Conservation (phyloP, 2,888 invertebrate genomes). For the Salpingus planirostris region DNA sequence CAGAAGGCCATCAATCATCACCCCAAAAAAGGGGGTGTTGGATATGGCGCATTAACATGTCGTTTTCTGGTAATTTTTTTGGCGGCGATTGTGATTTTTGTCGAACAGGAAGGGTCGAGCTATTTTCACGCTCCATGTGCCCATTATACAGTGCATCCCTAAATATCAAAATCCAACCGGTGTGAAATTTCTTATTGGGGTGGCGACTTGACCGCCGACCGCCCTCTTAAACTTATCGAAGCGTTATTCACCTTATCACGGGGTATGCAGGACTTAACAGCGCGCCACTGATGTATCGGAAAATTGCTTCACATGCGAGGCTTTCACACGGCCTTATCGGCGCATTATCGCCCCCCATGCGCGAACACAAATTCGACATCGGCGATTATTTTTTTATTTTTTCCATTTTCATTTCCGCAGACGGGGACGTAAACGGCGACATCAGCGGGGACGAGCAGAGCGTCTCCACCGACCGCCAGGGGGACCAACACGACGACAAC, state of each 20-base stretch:
- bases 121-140: slow-evolving; percentile 34
- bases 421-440: slow-evolving; percentile 53
- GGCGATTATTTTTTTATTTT: too few relatives aligned
- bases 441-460: slow-evolving; percentile 55
- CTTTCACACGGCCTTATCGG: too few relatives aligned
- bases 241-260: slow-evolving; percentile 34
- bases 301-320: slow-evolving; percentile 26
- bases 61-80: too few relatives aligned
- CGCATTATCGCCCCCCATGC: too few relatives aligned
- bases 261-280: slow-evolving; percentile 40
- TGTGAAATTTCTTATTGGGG: slow-evolving; percentile 34
- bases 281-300: slow-evolving; percentile 31
- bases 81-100: too few relatives aligned
- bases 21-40: too few relatives aligned
- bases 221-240: slow-evolving; percentile 23
- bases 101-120: too few relatives aligned
- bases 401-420: slow-evolving; percentile 36
- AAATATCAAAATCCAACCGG: slow-evolving; percentile 41
- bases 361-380: too few relatives aligned
- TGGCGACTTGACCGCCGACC: too few relatives aligned
- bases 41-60: too few relatives aligned
- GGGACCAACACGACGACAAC: slow-evolving; percentile 50
- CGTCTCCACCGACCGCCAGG: slow-evolving; percentile 50
- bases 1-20: too few relatives aligned
- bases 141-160: slow-evolving; percentile 32